A percentile compares a stretch with the other conserved stretches of the same genome.
These are phyloP conservation scores for Argyrosomus japonicus DNA, from an alignment of 2,113 vertebrate genomes.

Conservation along the genomic window DNA sequence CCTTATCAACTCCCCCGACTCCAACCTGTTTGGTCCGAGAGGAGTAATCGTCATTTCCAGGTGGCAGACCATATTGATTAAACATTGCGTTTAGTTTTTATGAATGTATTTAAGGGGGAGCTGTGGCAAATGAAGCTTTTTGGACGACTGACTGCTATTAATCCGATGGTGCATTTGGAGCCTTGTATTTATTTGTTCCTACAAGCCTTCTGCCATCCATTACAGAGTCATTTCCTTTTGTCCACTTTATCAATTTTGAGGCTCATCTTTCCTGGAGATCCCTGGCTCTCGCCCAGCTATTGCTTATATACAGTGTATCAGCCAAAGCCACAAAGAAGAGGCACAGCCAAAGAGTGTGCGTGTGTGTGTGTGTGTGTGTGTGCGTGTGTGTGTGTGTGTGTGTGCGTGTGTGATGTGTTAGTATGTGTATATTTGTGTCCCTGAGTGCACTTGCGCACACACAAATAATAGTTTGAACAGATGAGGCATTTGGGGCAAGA, in stretches of 20 bases:
- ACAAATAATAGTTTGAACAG: slow-evolving; percentile 47
- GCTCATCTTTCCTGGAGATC: slow-evolving; percentile 67
- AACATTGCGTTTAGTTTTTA: slow-evolving; percentile 63
- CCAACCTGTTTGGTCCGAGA: slow-evolving; percentile 40
- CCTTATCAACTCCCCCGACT: slow-evolving; percentile 43
- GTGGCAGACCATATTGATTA: slow-evolving; percentile 62
- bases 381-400: no score
- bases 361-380: slow-evolving; percentile 29
- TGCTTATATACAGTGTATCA: slow-evolving; percentile 37
- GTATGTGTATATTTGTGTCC: slow-evolving; percentile 19
- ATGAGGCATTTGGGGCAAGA: slow-evolving; percentile 47
- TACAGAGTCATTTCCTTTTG: slow-evolving; percentile 66
- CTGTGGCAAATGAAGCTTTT: slow-evolving; percentile 61
- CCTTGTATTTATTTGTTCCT: slow-evolving; percentile 66
- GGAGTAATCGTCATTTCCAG: slow-evolving; percentile 55
- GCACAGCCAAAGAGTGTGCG: slow-evolving; percentile 21
- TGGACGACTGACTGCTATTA: slow-evolving; percentile 59
- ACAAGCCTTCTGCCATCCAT: slow-evolving; percentile 58
- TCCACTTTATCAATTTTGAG: slow-evolving; percentile 69
- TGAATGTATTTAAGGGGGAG: slow-evolving; percentile 67
- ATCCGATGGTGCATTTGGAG: slow-evolving; percentile 50
- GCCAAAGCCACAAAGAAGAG: slow-evolving; percentile 48
- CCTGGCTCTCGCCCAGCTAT: slow-evolving; percentile 55
- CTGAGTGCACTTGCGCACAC: slow-evolving; percentile 22
- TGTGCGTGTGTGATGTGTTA: slow-evolving; percentile 28